Evolutionary conservation across 2,113 vertebrate species (phyloP).

Genomic region (Psettodes erumei): DNA sequence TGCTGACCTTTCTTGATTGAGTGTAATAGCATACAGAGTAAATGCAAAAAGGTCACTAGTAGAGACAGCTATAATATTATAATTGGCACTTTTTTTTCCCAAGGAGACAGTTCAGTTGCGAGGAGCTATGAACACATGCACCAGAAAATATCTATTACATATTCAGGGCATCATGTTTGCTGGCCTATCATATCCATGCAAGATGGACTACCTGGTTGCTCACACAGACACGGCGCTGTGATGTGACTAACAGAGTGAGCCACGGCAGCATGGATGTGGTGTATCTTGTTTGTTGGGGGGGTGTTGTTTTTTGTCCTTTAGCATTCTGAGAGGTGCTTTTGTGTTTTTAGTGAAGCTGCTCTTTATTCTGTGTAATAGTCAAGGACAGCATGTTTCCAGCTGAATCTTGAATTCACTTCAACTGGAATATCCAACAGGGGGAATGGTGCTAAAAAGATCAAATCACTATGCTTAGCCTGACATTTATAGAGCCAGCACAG

Average conservation of each 20-base stretch:
- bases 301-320: conserved; percentile 2
- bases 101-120: conserved; percentile 57
- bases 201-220: conserved; percentile 54
- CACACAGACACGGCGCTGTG: conserved; percentile 28
- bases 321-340: conserved; percentile 28
- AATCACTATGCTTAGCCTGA: conserved; percentile 18
- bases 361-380: conserved; percentile 14
- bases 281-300: conserved; percentile 1
- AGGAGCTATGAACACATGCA: conserved; percentile 31
- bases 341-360: conserved; percentile 32
- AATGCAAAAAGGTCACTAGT: conserved; percentile 86
- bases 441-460: conserved; percentile 26
- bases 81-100: conserved; percentile 81
- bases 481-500: conserved; percentile 22
- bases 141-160: conserved; percentile 31
- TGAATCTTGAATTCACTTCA: background rate
- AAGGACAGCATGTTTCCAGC: conserved; percentile 15
- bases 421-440: background rate
- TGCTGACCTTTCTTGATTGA: conserved; percentile 87
- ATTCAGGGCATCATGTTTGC: conserved; percentile 57
- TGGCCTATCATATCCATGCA: conserved; percentile 36
- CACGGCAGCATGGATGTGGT: background rate
- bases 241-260: conserved; percentile 14
- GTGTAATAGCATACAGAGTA: conserved; percentile 83
- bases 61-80: conserved; percentile 84